These are phyloP conservation scores for Pilophorus perplexus DNA, from an alignment of 2,888 invertebrate species.

Conservation along the genomic window DNA sequence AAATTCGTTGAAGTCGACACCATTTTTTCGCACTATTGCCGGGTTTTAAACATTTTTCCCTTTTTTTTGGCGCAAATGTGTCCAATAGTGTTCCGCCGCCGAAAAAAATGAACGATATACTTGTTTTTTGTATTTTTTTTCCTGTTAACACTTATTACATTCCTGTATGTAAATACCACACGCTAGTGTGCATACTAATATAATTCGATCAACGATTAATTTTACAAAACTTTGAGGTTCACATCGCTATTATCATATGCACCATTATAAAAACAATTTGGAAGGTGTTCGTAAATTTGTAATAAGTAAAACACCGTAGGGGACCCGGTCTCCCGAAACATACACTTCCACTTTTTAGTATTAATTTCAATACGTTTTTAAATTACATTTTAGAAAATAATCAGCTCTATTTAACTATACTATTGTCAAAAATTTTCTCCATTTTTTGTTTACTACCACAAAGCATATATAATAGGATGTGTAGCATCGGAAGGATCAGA, in stretches of 20 bases:
- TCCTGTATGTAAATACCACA: slow-evolving; percentile 41
- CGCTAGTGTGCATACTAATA: slow-evolving; percentile 45
- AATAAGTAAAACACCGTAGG: slow-evolving; percentile 39
- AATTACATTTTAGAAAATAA: slow-evolving; percentile 37
- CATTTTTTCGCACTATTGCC: slow-evolving; percentile 17
- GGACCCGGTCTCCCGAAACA: slow-evolving; percentile 38
- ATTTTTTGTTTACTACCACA: slow-evolving; percentile 34
- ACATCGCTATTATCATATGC: slow-evolving; percentile 44
- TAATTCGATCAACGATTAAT: slow-evolving; percentile 46
- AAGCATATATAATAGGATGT: slow-evolving; percentile 38
- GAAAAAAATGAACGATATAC: slow-evolving; percentile 28
- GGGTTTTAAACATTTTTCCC: no score
- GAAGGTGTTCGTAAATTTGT: slow-evolving; percentile 39
- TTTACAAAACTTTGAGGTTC: slow-evolving; percentile 45
- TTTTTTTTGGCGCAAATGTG: no score
- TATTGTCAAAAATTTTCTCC: slow-evolving; percentile 41
- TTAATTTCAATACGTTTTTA: slow-evolving; percentile 39
- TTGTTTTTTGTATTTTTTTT: slow-evolving; percentile 14
- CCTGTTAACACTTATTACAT: slow-evolving; percentile 34
- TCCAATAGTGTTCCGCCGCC: slow-evolving; percentile 32
- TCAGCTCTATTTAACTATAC: slow-evolving; percentile 41
- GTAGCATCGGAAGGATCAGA: slow-evolving; percentile 41
- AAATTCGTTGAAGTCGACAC: slow-evolving; percentile 45
- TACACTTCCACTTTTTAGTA: slow-evolving; percentile 42
- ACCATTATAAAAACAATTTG: slow-evolving; percentile 40